phyloP scores from a whole-genome alignment of 2,888 invertebrate species.

The Chaetogeoica ovagalla region DNA sequence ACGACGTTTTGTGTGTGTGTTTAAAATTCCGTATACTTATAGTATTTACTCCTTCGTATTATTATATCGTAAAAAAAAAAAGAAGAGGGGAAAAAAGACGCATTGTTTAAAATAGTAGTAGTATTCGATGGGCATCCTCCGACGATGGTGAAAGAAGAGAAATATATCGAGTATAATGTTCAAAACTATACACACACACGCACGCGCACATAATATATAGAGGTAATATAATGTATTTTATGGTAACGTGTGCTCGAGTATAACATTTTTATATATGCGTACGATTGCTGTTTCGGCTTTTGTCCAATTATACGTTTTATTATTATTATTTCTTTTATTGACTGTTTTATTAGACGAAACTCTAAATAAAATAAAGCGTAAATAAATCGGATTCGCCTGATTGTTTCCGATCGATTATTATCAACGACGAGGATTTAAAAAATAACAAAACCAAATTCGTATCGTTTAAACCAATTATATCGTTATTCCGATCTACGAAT shows the following conservation, averaged over 20 bases:
- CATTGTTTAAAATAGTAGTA: constrained; percentile 29
- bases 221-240: background rate
- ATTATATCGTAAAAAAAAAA: background rate
- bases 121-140: background rate
- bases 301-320: constrained; percentile 24
- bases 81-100: background rate
- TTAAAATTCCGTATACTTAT: too few relatives aligned
- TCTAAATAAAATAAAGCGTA: too few relatives aligned
- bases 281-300: background rate
- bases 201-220: too few relatives aligned
- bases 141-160: background rate
- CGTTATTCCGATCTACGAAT: too few relatives aligned
- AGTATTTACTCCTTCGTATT: background rate
- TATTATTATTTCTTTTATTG: constrained; percentile 8
- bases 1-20: background rate
- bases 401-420: too few relatives aligned
- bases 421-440: too few relatives aligned
- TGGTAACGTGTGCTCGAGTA: background rate
- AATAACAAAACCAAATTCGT: too few relatives aligned
- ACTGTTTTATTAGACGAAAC: background rate
- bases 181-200: too few relatives aligned
- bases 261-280: background rate
- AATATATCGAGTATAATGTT: background rate
- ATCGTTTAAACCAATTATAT: too few relatives aligned
- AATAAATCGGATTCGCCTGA: too few relatives aligned